These are phyloP conservation scores for Colinus virginianus DNA, from an alignment of 2,113 vertebrate species.

Conservation along the genomic window DNA sequence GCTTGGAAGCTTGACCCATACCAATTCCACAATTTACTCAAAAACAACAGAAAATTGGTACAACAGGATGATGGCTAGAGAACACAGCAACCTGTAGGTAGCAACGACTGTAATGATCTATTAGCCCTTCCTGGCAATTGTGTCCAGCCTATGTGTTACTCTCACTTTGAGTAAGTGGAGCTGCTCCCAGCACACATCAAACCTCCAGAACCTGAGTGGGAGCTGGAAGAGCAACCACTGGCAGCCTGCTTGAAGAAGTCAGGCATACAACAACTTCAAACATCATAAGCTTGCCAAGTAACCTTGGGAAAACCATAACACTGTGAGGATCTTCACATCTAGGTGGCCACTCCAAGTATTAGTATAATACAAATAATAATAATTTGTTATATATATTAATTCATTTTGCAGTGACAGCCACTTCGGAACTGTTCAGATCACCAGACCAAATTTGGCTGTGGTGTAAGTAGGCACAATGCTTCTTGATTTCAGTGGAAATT, in stretches of 20 bases:
- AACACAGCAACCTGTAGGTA: background rate
- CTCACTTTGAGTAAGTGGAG: fast-evolving
- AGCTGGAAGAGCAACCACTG: background rate
- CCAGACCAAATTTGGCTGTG: background rate
- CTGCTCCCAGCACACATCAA: fast-evolving
- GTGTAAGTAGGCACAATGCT: background rate
- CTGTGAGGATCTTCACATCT: background rate
- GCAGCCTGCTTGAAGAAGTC: background rate
- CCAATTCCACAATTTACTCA: background rate
- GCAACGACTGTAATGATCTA: background rate
- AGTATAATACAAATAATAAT: background rate
- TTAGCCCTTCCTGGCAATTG: background rate
- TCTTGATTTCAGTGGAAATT: background rate
- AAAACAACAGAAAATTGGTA: background rate
- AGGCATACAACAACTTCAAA: background rate
- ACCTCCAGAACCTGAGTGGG: background rate
- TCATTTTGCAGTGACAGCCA: background rate
- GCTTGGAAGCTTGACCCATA: background rate
- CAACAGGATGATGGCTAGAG: background rate
- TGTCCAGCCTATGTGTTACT: background rate
- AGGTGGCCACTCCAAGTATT: background rate
- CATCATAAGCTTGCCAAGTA: background rate
- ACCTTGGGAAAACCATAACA: background rate
- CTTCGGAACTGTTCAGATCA: background rate
- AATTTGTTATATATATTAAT: background rate